Evolutionary conservation across 2,113 vertebrate species (phyloP), one percentile per base, ranked within the genome.

Genomic region (Archocentrus centrarchus): DNA sequence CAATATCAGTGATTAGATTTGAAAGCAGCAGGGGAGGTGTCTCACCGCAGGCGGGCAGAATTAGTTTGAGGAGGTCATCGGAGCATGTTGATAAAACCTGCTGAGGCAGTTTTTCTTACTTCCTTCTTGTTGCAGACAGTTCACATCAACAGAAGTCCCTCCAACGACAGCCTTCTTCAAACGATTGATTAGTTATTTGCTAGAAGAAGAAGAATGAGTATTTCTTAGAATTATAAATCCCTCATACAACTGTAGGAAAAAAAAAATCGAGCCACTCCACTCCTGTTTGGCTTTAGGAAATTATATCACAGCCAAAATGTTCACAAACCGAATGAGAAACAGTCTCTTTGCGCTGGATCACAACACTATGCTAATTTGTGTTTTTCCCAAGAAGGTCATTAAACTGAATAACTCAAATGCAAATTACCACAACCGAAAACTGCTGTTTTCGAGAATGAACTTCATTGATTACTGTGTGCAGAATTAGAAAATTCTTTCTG

Each of bases 1-100:
- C 86, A 79, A 89, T 90, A 83, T 82, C 73, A 2, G 30, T 93
- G 88, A 93, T 93, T 93, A 85, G 80, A 93, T 88, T 85, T 68
- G 62, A 86, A 87, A 91, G 58, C 87, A 80, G 79, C 55, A 13
- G 85, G 91, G 82, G 89, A 30, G 50, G 59, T 80, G 78, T 80
- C 6, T 35, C 59, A 70, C 82, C 22, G 58, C 50, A 55, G 63
- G 76, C 73, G 20, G 80, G 73, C 73, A 53, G 80, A 83, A 89
- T 90, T 78, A 86, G 89, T 80, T 91, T 86, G 77, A 84, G 79
- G 89, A 82, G 81, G 84, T 82, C 84, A 84, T 75, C 22, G 39
- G 50, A 57, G 77, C 53, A 22, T 75, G 87, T 80, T 86, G 86
- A 59, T 87, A 84, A 57, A 82, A 82, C 79, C 79, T 66, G 81